phyloP scores from a whole-genome alignment of 2,113 vertebrate species.

The Cheirogaleus medius region DNA sequence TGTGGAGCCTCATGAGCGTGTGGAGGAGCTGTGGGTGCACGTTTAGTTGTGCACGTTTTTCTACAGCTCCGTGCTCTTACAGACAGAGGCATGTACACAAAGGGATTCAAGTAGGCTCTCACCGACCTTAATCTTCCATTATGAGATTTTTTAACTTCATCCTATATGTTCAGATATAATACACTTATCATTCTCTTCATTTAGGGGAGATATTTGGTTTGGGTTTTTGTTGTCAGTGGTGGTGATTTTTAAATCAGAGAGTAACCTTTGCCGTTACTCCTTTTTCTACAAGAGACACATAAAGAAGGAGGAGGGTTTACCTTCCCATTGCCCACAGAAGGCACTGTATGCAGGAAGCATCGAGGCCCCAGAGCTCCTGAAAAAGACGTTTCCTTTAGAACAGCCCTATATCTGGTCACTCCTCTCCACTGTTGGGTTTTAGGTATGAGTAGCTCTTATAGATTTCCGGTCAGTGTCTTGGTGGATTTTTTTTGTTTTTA shows the following conservation, averaged over 20 bases:
- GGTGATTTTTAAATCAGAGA: not conserved
- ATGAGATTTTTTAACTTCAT: not conserved
- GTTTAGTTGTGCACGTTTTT: not conserved
- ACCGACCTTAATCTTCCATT: not conserved
- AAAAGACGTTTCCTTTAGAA: not conserved
- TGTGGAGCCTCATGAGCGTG: not conserved
- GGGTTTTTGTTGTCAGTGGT: not conserved
- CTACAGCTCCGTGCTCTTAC: not conserved
- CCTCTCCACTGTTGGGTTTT: not conserved
- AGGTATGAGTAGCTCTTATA: not conserved
- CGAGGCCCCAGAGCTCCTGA: not conserved
- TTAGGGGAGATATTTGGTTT: not conserved
- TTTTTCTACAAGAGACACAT: not conserved
- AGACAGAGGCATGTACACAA: not conserved
- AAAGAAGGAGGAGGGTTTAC: not conserved
- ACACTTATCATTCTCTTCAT: not conserved
- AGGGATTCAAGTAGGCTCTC: not conserved
- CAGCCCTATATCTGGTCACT: not conserved
- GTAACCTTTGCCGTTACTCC: not conserved
- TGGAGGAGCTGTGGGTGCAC: fast-evolving
- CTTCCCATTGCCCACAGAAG: not conserved
- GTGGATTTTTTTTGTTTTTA: not conserved
- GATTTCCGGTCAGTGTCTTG: not conserved
- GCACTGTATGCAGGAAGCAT: not conserved
- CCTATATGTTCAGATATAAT: not conserved